Evolutionary conservation across 2,113 vertebrate genomes (phyloP), one percentile per base, ranked within the genome.

Genomic region (Gobiocypris rarus): DNA sequence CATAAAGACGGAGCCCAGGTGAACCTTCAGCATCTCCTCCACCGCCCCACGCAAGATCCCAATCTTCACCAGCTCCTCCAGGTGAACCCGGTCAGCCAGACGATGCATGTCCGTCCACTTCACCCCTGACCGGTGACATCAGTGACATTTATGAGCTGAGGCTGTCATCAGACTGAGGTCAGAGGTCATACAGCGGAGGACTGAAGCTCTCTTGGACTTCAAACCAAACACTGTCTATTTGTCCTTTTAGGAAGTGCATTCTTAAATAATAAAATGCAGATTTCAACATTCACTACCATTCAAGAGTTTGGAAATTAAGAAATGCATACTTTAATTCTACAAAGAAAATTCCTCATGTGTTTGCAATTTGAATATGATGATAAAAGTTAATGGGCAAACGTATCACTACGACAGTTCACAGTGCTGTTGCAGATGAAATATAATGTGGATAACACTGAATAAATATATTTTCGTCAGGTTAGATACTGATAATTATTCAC

Each of bases 51-150:
- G 91, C 89, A 99, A 92, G 74, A 99, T 87, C 74, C 97, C 96
- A 0, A 97, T 92, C 91, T 92, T 95, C 5, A 93, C 89, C 88
- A 99, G 93, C 89, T 98, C 97, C 91, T 98, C 97, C 94, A 99
- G 94, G 91, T 97, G 97, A 83, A 98, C 89, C 77, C 91, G 94
- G 92, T 98, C 96, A 10, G 97, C 96, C 91, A 99, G 91, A 31
- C 96, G 96, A 90, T 99, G 98, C 97, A 99, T 96, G 54, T 97
- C 96, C 0, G 96, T 94, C 96, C 97, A 99, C 91, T 94, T 90
- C n/a, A 97, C 96, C 78, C 96, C 97, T 98, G 13, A 52, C 0
- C 70, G 11, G 22, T 1, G 14, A 58, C 34, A 43, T 9, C 11
- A 75, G 26, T 28, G n/a, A 26, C 63, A 0, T 10, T 10, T 54